phyloP scores from a whole-genome alignment of 2,888 invertebrate genomes.

The Philhelius pedissequus region DNA sequence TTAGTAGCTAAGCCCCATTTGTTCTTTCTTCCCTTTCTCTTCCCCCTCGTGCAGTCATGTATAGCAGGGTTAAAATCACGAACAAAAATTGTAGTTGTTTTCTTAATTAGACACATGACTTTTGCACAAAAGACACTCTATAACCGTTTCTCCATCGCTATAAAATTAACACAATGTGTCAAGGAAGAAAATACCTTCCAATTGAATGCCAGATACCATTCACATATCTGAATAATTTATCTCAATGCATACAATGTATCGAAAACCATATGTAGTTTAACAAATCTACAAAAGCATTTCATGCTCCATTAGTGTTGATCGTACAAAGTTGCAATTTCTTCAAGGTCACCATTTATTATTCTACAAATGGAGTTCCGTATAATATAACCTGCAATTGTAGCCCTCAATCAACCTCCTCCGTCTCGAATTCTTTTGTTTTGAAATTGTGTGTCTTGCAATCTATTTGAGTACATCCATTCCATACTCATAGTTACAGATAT shows the following conservation, averaged over 20 bases:
- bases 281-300: slow-evolving; percentile 3
- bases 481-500: not conserved
- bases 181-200: not conserved
- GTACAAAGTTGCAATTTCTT: slow-evolving; percentile 12
- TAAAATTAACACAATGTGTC: not conserved
- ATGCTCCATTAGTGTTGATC: slow-evolving; percentile 2
- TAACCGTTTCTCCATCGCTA: not conserved
- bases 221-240: slow-evolving; percentile 5
- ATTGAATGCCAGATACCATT: not conserved
- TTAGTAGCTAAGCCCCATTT: no score
- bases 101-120: not conserved
- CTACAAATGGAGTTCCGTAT: slow-evolving; percentile 3
- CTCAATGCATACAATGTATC: not conserved
- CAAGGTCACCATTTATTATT: slow-evolving; percentile 46
- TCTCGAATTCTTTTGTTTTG: slow-evolving; percentile 50
- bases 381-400: slow-evolving; percentile 12
- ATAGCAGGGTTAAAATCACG: no score
- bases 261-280: not conserved
- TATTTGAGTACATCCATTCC: not conserved
- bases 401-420: slow-evolving; percentile 29
- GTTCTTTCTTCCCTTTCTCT: no score
- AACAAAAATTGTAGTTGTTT: not conserved
- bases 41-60: no score
- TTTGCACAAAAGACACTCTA: not conserved
- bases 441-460: slow-evolving; percentile 6